These are phyloP conservation scores for Pollenia labialis DNA, from an alignment of 2,888 invertebrate genomes.

Conservation along the genomic window DNA sequence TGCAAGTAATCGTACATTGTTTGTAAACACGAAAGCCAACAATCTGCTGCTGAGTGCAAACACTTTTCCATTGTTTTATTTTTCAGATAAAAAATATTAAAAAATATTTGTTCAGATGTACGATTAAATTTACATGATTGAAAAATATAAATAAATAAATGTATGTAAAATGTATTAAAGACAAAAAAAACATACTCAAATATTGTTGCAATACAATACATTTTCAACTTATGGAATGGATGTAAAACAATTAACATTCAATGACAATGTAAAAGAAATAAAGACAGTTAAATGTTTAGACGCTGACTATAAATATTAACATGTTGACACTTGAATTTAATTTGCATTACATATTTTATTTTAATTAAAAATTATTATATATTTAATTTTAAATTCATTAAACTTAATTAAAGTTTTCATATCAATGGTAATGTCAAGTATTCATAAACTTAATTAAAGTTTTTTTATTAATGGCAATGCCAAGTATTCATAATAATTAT, in stretches of 20 bases:
- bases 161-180: background rate
- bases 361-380: constrained; percentile 38
- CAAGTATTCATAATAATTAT: too few relatives aligned
- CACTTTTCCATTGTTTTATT: constrained; percentile 39
- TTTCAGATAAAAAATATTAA: background rate
- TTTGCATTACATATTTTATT: constrained; percentile 28
- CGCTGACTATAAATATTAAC: background rate
- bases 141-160: constrained; percentile 17
- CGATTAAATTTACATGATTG: constrained; percentile 18
- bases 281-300: constrained; percentile 14
- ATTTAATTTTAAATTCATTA: constrained; percentile 19
- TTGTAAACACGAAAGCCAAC: constrained; percentile 17
- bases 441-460: background rate
- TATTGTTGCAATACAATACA: background rate
- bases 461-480: background rate
- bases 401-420: constrained; percentile 22
- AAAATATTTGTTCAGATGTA: constrained; percentile 22
- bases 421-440: background rate
- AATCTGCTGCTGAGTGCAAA: background rate
- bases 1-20: constrained; percentile 1
- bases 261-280: constrained; percentile 9
- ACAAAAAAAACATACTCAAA: constrained; percentile 4
- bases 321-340: constrained; percentile 30
- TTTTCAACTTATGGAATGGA: background rate
- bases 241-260: background rate